Base-by-base conservation (phyloP, 2,113 vertebrate genomes). In the Thoracochromis brauschi region DNA sequence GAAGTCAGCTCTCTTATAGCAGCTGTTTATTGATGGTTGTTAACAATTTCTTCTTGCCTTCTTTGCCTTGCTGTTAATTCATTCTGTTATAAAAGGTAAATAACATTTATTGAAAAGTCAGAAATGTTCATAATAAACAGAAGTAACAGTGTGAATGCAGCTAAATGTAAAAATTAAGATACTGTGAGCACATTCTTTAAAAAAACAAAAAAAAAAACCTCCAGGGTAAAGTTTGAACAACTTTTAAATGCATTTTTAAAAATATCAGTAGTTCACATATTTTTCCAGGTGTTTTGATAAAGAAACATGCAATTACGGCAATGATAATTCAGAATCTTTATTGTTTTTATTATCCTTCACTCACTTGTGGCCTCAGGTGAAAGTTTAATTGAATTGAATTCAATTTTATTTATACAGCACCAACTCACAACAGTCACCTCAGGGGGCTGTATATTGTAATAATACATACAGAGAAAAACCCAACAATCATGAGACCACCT, bases 231-330 rank as follows among this genome's bases (percentile, higher is more conserved):
- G 58, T 35, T 63, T 63, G 29, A 0, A 35, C 58, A 35, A 63
- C 0, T 63, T 35, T 63, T 33, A 63, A 60, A 63, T 63, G 58
- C 2, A 63, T 63, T 63, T 35, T 35, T 5, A 19, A 63, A 63
- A 11, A 35, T 63, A 63, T 63, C 29, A 63, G 9, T 33, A 63
- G 58, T 63, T 63, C 58, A 63, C 58, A 63, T 63, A 63, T 33
- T 63, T 17, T 19, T 63, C 29, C 16, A 19, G 16, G 29, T 33
- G 58, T 63, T 63, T 19, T 63, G 16, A 11, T 63, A 19, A 63
- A 7, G 16, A 63, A 63, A 63, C 31, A 0, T 33, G 29, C 9
- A 63, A 19, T 11, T 63, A 63, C 2, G 0, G 29, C 16, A 63
- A 63, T 19, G 16, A 63, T 63, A 1, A 33, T 1, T 63, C 16